Conservation (phyloP, 2,113 vertebrate genomes). For the Amblyopsis rosae region DNA sequence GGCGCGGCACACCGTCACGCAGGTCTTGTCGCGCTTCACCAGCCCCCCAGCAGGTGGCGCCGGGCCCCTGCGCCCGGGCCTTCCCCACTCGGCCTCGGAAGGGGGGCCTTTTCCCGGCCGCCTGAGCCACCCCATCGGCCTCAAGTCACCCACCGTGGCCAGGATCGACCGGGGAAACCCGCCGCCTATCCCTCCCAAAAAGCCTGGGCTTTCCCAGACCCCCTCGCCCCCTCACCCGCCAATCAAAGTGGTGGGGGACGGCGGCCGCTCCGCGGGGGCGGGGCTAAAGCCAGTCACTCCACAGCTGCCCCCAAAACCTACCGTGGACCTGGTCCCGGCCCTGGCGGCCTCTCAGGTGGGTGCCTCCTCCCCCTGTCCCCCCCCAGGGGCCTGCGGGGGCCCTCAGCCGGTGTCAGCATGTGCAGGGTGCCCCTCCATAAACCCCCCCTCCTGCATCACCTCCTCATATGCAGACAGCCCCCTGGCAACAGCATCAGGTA, state of each 20-base stretch:
- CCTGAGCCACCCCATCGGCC: slow-evolving; percentile 76
- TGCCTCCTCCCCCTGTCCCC: slow-evolving; percentile 80
- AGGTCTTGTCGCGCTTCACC: slow-evolving; percentile 94
- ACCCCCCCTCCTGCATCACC: slow-evolving; percentile 66
- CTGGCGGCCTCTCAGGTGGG: slow-evolving; percentile 99
- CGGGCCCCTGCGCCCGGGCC: slow-evolving; percentile 72
- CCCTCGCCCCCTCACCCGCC: slow-evolving; percentile 92
- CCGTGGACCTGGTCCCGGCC: slow-evolving; percentile 96
- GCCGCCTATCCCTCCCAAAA: slow-evolving; percentile 98
- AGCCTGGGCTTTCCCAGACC: slow-evolving; percentile 96
- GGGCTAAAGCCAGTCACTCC: slow-evolving; percentile 88
- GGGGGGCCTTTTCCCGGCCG: slow-evolving; percentile 79
- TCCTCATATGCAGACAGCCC: slow-evolving; percentile 88
- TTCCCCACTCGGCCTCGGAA: slow-evolving; percentile 80
- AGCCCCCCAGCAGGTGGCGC: slow-evolving; percentile 79
- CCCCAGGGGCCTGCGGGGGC: slow-evolving; percentile 75
- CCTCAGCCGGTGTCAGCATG: slow-evolving; percentile 88
- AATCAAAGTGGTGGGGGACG: slow-evolving; percentile 87
- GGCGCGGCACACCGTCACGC: slow-evolving; percentile 95
- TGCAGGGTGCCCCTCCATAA: slow-evolving; percentile 90
- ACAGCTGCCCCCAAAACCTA: slow-evolving; percentile 97
- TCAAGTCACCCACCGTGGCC: slow-evolving; percentile 88
- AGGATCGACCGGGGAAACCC: slow-evolving; percentile 96
- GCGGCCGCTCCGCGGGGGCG: slow-evolving; percentile 80
- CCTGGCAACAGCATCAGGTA: slow-evolving; percentile 99